Percentiles rank a stretch among this genome's conserved stretches.
phyloP scores from a whole-genome alignment of 2,113 vertebrate genomes.

The Mugil cephalus region DNA sequence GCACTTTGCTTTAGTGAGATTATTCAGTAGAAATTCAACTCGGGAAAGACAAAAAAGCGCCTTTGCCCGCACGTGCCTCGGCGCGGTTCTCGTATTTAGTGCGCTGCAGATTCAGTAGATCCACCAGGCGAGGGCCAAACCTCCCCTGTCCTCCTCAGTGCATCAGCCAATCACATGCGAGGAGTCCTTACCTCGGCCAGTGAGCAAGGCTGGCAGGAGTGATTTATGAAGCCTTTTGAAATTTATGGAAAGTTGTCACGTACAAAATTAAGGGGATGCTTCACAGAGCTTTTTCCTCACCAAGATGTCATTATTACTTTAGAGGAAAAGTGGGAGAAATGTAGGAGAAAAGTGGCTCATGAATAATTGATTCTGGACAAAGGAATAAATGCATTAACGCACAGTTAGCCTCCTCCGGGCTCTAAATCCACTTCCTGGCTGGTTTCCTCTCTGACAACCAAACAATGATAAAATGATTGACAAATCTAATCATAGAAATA shows the following conservation, averaged over 20 bases:
- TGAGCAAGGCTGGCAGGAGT: slow-evolving; percentile 58
- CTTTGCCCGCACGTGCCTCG: slow-evolving; percentile 4
- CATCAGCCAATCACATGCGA: slow-evolving; percentile 60
- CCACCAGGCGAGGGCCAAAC: slow-evolving; percentile 33
- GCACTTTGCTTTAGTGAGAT: slow-evolving; percentile 32
- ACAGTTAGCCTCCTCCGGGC: slow-evolving; percentile 45
- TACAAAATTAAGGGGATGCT: slow-evolving; percentile 78
- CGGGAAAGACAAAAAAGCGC: background rate
- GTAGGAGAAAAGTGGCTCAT: slow-evolving; percentile 63
- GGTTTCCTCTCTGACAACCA: slow-evolving; percentile 36
- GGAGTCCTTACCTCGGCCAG: slow-evolving; percentile 52
- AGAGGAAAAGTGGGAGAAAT: slow-evolving; percentile 59
- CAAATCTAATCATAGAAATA: slow-evolving; percentile 29
- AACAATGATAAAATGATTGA: slow-evolving; percentile 51
- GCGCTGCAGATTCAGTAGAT: slow-evolving; percentile 32
- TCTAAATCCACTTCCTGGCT: slow-evolving; percentile 35
- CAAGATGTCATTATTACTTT: slow-evolving; percentile 72
- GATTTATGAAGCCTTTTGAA: slow-evolving; percentile 77
- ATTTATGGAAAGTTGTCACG: slow-evolving; percentile 72
- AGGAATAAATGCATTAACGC: slow-evolving; percentile 66
- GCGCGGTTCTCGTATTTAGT: background rate
- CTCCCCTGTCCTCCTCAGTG: slow-evolving; percentile 36
- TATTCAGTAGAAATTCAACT: slow-evolving; percentile 37
- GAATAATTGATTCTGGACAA: slow-evolving; percentile 71
- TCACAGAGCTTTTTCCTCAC: slow-evolving; percentile 68